These are phyloP conservation scores for Cyclargus thomasi DNA, from an alignment of 1,140 invertebrate species.

Conservation along the genomic window DNA sequence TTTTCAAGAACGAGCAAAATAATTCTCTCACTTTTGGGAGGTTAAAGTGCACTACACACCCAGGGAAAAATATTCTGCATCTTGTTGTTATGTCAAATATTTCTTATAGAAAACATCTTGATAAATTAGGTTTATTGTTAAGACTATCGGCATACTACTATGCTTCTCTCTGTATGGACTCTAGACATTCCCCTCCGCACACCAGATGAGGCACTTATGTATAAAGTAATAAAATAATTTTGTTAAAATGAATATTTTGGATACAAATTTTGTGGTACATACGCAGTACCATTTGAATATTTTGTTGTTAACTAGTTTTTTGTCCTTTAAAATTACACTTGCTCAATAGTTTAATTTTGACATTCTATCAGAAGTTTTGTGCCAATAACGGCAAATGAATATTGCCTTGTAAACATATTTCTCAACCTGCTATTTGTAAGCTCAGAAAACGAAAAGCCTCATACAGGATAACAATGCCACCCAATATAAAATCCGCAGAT, in stretches of 20 bases:
- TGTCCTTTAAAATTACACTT: not conserved
- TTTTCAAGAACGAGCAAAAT: constrained; percentile 31
- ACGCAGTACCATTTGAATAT: not conserved
- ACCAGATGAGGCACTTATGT: constrained; percentile 27
- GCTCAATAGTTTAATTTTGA: not conserved
- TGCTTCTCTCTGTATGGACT: constrained; percentile 12
- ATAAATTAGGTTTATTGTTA: constrained; percentile 38
- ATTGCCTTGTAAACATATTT: no score
- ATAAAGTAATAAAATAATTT: constrained; percentile 4
- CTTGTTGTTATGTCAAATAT: constrained; percentile 51
- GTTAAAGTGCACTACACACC: constrained; percentile 17
- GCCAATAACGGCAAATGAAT: no score
- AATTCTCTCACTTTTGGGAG: constrained; percentile 28
- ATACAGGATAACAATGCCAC: constrained; percentile 25
- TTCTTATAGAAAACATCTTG: constrained; percentile 46
- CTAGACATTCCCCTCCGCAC: constrained; percentile 17
- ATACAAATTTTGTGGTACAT: not conserved
- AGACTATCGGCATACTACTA: not conserved
- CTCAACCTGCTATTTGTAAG: not conserved
- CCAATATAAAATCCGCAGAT: constrained; percentile 24
- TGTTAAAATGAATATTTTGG: not conserved
- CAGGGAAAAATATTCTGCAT: constrained; percentile 54
- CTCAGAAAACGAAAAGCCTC: constrained; percentile 22
- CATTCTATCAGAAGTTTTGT: no score
- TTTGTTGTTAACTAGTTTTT: not conserved